A percentile compares a stretch with the other conserved stretches of the same genome.
Conservation (phyloP, 2,888 invertebrate genomes). For the Pachliopta kotzebuea region DNA sequence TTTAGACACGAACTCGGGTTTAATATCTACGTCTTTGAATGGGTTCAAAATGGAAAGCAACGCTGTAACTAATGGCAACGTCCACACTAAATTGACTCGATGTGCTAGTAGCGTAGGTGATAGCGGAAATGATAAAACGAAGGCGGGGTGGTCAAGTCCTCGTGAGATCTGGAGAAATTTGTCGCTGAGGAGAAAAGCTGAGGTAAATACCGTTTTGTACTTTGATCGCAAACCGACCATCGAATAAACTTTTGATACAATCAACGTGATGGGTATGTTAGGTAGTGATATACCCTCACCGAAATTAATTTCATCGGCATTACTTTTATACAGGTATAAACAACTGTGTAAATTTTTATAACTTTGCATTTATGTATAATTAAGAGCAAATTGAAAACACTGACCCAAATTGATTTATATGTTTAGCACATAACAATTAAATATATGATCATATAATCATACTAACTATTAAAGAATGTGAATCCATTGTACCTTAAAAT, state of each 20-base stretch:
- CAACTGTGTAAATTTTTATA: no score
- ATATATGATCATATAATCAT: no score
- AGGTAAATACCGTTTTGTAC: constrained; percentile 50
- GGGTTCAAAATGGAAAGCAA: constrained; percentile 60
- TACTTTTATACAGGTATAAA: no score
- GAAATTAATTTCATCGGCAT: constrained; percentile 34
- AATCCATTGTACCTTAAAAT: no score
- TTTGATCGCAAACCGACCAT: constrained; percentile 20
- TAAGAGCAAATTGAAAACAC: no score
- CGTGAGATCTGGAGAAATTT: constrained; percentile 76
- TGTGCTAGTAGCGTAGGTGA: constrained; percentile 72
- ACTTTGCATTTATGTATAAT: no score
- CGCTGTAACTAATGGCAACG: constrained; percentile 52
- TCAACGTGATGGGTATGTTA: constrained; percentile 32
- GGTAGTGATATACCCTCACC: constrained; percentile 41
- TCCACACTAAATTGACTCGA: constrained; percentile 61
- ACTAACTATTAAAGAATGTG: no score
- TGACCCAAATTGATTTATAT: no score
- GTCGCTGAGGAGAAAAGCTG: constrained; percentile 70
- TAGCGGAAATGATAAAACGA: constrained; percentile 63
- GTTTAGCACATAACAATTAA: no score
- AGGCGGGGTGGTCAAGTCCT: constrained; percentile 74
- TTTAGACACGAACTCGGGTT: constrained; percentile 1
- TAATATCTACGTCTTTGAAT: constrained; percentile 37
- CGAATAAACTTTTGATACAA: constrained; percentile 22